Conservation (phyloP, 2,797 vertebrate genomes). For the Chrysocyon brachyurus region DNA sequence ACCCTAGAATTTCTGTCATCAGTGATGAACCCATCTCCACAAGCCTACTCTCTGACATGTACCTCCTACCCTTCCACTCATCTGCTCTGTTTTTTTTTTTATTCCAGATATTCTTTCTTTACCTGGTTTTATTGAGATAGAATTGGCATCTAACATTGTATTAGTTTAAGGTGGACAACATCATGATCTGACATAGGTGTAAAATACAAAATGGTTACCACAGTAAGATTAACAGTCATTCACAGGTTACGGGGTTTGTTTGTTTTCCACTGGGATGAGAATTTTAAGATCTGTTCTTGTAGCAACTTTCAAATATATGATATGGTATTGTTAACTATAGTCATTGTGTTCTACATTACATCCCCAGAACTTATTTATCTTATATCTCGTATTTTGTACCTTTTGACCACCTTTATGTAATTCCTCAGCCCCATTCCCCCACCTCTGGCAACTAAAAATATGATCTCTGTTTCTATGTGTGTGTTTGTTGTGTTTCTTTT, state of each 20-base stretch:
- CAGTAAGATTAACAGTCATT: not conserved
- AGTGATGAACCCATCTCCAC: not conserved
- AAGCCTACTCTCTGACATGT: not conserved
- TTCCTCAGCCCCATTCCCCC: not conserved
- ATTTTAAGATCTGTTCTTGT: not conserved
- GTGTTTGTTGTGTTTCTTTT: not conserved
- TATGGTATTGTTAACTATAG: not conserved
- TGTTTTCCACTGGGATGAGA: not conserved
- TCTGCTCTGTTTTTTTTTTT: not conserved
- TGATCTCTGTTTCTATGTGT: not conserved
- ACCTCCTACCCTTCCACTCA: not conserved
- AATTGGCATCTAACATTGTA: not conserved
- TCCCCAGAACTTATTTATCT: not conserved
- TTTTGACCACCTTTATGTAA: not conserved
- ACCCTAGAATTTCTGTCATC: not conserved
- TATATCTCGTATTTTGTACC: not conserved
- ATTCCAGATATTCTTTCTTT: not conserved
- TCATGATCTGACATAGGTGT: not conserved
- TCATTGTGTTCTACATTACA: not conserved
- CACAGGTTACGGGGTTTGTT: too few species aligned
- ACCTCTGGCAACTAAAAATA: not conserved
- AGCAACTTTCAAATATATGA: not conserved
- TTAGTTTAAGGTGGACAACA: not conserved
- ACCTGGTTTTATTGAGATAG: not conserved
- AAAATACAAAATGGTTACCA: not conserved